These are phyloP conservation scores for Colistium nudipinnis DNA, from an alignment of 2,113 vertebrate genomes.

Conservation along the genomic window DNA sequence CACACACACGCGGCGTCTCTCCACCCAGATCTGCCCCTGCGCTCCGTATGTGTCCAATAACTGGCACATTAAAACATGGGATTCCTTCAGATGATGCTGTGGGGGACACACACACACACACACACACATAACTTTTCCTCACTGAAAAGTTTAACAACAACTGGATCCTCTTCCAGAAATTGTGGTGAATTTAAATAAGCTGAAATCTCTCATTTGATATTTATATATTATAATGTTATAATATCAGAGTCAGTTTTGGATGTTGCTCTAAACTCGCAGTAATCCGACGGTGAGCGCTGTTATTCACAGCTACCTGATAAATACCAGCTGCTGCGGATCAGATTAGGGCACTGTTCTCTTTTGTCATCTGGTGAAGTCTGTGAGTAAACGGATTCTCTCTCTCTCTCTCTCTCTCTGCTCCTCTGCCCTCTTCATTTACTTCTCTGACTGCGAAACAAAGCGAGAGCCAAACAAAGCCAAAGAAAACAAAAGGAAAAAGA, in stretches of 20 bases:
- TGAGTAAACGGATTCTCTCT: conserved; percentile 54
- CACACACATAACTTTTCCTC: too few relatives aligned
- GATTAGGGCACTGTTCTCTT: conserved; percentile 44
- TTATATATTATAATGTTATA: too few relatives aligned
- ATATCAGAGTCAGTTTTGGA: not conserved
- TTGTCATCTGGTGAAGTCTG: conserved; percentile 48
- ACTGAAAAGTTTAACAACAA: too few relatives aligned
- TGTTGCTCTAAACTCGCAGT: conserved; percentile 6
- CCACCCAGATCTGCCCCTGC: conserved; percentile 6
- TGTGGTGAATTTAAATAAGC: too few relatives aligned
- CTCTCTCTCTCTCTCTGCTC: conserved; percentile 24
- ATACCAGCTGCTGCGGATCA: conserved; percentile 49
- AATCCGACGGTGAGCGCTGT: conserved; percentile 29
- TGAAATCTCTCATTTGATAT: too few relatives aligned
- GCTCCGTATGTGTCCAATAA: too few relatives aligned
- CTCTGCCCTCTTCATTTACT: conserved; percentile 68
- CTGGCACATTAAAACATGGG: too few relatives aligned
- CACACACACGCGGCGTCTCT: not conserved
- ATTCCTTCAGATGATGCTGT: too few relatives aligned
- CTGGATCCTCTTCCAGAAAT: too few relatives aligned
- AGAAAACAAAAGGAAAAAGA: conserved; percentile 63
- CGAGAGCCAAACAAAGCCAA: conserved; percentile 59
- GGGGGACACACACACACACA: too few relatives aligned
- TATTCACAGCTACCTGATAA: conserved; percentile 54
- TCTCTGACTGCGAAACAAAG: conserved; percentile 56